These are phyloP conservation scores for Fabriciana adippe DNA, from an alignment of 2,888 invertebrate species.

Conservation along the genomic window DNA sequence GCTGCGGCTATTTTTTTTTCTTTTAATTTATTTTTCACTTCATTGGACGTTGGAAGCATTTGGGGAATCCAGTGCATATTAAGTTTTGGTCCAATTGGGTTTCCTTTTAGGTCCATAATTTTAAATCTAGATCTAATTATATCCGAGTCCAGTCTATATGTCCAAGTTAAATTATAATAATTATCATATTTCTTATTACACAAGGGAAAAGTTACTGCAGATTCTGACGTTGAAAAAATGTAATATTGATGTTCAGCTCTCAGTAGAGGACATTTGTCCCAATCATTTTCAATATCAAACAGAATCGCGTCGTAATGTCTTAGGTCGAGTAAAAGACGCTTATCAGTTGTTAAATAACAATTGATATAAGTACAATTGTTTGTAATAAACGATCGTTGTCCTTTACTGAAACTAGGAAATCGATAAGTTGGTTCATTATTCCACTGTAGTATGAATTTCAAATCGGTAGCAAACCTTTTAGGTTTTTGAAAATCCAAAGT, in stretches of 20 bases:
- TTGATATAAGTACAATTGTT: slow-evolving; percentile 64
- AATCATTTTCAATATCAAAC: slow-evolving; percentile 73
- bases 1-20: slow-evolving; percentile 62
- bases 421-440: slow-evolving; percentile 51
- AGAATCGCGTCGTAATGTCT: slow-evolving; percentile 74
- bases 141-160: slow-evolving; percentile 65
- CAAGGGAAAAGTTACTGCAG: slow-evolving; percentile 55
- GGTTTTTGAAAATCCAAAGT: slow-evolving; percentile 46
- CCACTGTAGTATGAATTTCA: slow-evolving; percentile 63
- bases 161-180: slow-evolving; percentile 67
- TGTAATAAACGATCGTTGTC: slow-evolving; percentile 56
- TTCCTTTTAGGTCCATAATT: slow-evolving; percentile 53
- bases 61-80: slow-evolving; percentile 58
- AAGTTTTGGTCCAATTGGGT: slow-evolving; percentile 61
- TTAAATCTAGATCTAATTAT: slow-evolving; percentile 55
- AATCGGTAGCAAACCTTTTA: slow-evolving; percentile 55
- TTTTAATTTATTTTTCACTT: slow-evolving; percentile 48
- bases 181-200: slow-evolving; percentile 53
- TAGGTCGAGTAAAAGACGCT: slow-evolving; percentile 55
- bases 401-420: slow-evolving; percentile 44
- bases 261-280: slow-evolving; percentile 53
- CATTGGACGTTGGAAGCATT: slow-evolving; percentile 49
- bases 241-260: slow-evolving; percentile 71
- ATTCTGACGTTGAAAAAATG: slow-evolving; percentile 68
- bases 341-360: slow-evolving; percentile 69